Conservation (phyloP, 2,113 vertebrate genomes). For the Megaceryle maxima region DNA sequence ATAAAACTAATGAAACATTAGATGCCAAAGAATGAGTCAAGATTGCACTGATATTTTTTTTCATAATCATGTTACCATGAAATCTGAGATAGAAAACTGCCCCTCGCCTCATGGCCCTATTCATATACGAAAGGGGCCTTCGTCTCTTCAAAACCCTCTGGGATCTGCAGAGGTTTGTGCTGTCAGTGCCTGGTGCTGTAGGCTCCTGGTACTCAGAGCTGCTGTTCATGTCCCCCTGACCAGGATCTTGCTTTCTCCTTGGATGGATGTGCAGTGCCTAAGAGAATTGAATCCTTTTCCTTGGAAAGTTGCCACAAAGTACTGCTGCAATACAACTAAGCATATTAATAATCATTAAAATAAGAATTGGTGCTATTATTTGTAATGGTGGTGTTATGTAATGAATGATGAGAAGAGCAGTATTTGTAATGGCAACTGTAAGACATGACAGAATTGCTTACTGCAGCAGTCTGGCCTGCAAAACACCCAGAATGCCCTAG, state of each 20-base stretch:
- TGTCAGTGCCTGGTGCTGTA: not conserved
- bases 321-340: not conserved
- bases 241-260: not conserved
- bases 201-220: not conserved
- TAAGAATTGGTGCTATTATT: not conserved
- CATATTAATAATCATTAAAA: not conserved
- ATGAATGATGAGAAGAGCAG: not conserved
- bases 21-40: not conserved
- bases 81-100: not conserved
- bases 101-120: rapidly evolving
- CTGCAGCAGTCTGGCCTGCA: not conserved
- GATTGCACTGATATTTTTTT: not conserved
- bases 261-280: not conserved
- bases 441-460: not conserved
- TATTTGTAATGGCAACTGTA: not conserved
- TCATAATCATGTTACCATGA: not conserved
- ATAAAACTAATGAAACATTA: not conserved
- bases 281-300: not conserved
- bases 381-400: not conserved
- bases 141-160: not conserved
- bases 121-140: not conserved
- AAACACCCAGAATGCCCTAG: not conserved
- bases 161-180: not conserved
- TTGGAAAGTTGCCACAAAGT: not conserved
- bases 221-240: not conserved